A percentile compares a stretch with the other conserved stretches of the same genome.
Evolutionary conservation across 2,113 vertebrate species (phyloP).

Genomic region (Gymnobelideus leadbeateri): DNA sequence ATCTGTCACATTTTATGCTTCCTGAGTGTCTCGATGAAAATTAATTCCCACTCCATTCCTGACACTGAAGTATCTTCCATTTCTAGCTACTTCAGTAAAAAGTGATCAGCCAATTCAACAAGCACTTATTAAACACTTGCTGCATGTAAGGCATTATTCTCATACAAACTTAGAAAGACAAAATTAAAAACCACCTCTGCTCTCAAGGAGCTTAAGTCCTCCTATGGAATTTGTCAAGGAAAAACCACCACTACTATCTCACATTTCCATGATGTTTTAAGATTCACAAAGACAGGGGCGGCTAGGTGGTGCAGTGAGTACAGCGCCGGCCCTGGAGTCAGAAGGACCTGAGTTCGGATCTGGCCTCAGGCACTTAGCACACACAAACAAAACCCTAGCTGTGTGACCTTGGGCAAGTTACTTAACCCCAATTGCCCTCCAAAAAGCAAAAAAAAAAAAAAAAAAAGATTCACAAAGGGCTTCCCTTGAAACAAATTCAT

Average conservation of each 20-base stretch:
- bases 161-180: not conserved
- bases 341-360: no score
- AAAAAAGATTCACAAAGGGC: not conserved
- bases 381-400: no score
- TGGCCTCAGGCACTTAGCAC: no score
- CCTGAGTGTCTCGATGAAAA: conserved; percentile 42
- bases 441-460: no score
- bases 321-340: no score
- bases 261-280: not conserved
- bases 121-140: not conserved
- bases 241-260: not conserved
- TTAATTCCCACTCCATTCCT: conserved; percentile 38
- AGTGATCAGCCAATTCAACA: not conserved
- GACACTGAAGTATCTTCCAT: accelerated
- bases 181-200: not conserved
- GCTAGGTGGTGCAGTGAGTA: no score
- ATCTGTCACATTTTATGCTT: not conserved
- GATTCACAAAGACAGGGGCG: no score
- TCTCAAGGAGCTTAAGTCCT: not conserved
- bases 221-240: not conserved
- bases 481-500: not conserved
- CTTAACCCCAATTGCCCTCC: no score
- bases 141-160: not conserved
- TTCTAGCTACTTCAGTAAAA: conserved; percentile 29
- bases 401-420: no score